These are phyloP conservation scores for Xenentodon cancila DNA, from an alignment of 2,797 vertebrate species.

Conservation along the genomic window DNA sequence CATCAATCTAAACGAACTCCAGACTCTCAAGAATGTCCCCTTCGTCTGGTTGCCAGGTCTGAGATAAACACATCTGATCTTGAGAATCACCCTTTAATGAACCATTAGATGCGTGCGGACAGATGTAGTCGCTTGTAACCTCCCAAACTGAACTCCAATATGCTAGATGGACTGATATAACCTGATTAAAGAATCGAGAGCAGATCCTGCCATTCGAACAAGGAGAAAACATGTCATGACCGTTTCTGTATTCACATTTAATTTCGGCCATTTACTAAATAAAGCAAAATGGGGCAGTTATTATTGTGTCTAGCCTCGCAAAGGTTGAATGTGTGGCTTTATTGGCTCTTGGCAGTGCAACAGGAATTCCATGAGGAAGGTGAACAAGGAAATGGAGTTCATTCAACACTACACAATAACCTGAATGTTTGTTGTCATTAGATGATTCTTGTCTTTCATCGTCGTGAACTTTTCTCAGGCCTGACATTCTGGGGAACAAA, in stretches of 20 bases:
- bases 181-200: constrained; percentile 30
- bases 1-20: constrained; percentile 73
- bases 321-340: constrained; percentile 62
- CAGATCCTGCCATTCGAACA: constrained; percentile 28
- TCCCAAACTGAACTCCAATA: constrained; percentile 30
- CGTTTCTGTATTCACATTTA: constrained; percentile 48
- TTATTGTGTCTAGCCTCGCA: constrained; percentile 67
- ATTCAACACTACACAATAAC: constrained; percentile 73
- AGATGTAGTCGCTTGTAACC: constrained; percentile 42
- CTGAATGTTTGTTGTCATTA: constrained; percentile 69
- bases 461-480: constrained; percentile 47
- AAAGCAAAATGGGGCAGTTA: constrained; percentile 64
- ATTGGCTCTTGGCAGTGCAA: constrained; percentile 65
- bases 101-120: constrained; percentile 48
- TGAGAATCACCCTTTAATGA: constrained; percentile 61
- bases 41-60: constrained; percentile 57
- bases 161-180: constrained; percentile 34
- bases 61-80: constrained; percentile 69
- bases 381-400: constrained; percentile 75
- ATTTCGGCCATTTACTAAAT: constrained; percentile 52
- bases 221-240: constrained; percentile 25
- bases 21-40: constrained; percentile 74
- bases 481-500: constrained; percentile 53
- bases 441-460: constrained; percentile 30
- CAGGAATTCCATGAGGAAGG: constrained; percentile 75